These are phyloP conservation scores for Allacma fusca DNA, from an alignment of 2,888 invertebrate genomes.

Conservation along the genomic window DNA sequence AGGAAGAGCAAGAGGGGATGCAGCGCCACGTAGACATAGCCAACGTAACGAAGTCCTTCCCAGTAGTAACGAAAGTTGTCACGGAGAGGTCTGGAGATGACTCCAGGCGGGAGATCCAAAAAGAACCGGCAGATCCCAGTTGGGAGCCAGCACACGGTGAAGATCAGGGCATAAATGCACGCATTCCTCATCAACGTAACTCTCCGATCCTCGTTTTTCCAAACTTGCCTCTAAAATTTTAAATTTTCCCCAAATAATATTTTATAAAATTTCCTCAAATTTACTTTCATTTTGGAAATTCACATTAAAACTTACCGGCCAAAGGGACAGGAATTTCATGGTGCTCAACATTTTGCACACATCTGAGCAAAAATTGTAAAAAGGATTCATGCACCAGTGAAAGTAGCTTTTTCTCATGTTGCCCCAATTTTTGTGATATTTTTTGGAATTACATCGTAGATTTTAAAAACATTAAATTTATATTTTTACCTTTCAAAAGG, in stretches of 20 bases:
- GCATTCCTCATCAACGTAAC: slow-evolving; percentile 44
- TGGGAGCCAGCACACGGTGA: slow-evolving; percentile 50
- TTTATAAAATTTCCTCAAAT: too few species aligned
- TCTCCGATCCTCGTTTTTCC: slow-evolving; percentile 22
- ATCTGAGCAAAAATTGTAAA: too few species aligned
- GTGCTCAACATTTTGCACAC: slow-evolving; percentile 19
- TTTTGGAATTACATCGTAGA: too few species aligned
- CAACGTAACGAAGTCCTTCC: background rate
- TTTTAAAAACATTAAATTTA: too few species aligned
- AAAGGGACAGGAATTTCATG: slow-evolving; percentile 31
- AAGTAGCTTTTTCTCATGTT: too few species aligned
- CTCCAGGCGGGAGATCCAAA: slow-evolving; percentile 11
- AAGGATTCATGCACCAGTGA: too few species aligned
- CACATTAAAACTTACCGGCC: slow-evolving; percentile 21
- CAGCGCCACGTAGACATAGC: slow-evolving; percentile 10
- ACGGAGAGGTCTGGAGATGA: background rate
- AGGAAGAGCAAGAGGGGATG: slow-evolving; percentile 29
- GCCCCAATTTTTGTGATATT: too few species aligned
- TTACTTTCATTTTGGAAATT: too few species aligned
- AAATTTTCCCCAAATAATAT: too few species aligned
- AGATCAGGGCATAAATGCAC: slow-evolving; percentile 47
- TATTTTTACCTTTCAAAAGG: slow-evolving; percentile 22
- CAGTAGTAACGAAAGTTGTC: background rate
- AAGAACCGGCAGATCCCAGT: slow-evolving; percentile 46
- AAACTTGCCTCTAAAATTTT: slow-evolving; percentile 21